Conservation (phyloP, 1,140 invertebrate species). For the Bradynema listronoti region DNA sequence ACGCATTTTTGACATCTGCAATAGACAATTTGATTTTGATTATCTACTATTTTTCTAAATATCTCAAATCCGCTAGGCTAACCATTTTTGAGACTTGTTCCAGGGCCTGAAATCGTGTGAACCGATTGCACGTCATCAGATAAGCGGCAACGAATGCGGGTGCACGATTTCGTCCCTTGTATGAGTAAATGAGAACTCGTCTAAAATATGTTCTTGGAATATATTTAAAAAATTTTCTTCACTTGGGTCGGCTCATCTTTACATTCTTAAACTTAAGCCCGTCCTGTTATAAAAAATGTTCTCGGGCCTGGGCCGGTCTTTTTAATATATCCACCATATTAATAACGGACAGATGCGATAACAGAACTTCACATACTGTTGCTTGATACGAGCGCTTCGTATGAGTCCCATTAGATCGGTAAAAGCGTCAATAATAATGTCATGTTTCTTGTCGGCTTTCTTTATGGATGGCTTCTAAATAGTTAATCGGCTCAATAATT, state of each 20-base stretch:
- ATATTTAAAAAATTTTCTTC: no score
- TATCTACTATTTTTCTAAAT: neutral
- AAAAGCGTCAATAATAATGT: constrained; percentile 43
- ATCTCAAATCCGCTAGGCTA: neutral
- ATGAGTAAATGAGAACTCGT: constrained; percentile 41
- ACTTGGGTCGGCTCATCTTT: no score
- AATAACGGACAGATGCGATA: no score
- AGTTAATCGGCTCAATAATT: no score
- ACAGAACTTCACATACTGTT: constrained; percentile 27
- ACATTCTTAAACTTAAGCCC: no score
- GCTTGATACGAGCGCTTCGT: constrained; percentile 33
- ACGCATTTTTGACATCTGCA: constrained; percentile 42
- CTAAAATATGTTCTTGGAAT: no score
- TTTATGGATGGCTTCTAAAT: no score
- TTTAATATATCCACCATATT: no score
- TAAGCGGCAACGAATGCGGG: constrained; percentile 45
- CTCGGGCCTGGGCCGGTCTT: no score
- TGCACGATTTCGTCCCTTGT: constrained; percentile 45
- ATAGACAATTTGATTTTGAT: no score
- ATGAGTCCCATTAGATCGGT: constrained; percentile 46
- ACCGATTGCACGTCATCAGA: constrained; percentile 39
- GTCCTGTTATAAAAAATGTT: no score
- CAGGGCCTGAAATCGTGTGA: constrained; percentile 42
- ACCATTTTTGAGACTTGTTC: constrained; percentile 37
- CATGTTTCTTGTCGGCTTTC: no score